phyloP scores from a whole-genome alignment of 2,888 invertebrate genomes.

The Cryptocephalus moraei region DNA sequence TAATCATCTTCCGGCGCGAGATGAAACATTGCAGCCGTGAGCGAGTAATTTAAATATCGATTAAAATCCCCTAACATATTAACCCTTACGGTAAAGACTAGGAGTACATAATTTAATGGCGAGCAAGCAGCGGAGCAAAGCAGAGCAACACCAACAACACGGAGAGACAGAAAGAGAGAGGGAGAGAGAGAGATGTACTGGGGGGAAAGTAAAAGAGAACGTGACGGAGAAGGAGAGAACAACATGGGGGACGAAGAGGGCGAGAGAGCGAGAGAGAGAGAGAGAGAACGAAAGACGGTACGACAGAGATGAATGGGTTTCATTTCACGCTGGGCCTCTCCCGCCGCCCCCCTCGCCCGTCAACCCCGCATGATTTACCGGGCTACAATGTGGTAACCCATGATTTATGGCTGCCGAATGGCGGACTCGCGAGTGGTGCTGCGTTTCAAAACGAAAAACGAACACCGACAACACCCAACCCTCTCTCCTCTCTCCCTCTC shows the following conservation, averaged over 20 bases:
- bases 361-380: conserved; percentile 51
- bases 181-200: conserved; percentile 12
- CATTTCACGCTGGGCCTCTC: conserved; percentile 46
- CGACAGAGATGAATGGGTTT: conserved; percentile 43
- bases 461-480: conserved; percentile 20
- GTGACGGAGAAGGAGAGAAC: conserved; percentile 13
- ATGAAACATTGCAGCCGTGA: background rate
- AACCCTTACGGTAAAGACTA: conserved; percentile 18
- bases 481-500: background rate
- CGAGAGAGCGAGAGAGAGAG: conserved; percentile 16
- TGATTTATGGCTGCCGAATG: conserved; percentile 54
- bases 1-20: too few species aligned
- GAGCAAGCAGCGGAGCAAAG: background rate
- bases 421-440: conserved; percentile 40
- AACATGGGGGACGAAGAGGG: conserved; percentile 2
- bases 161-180: conserved; percentile 4
- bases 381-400: conserved; percentile 60
- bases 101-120: conserved; percentile 17
- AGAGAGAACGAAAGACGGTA: conserved; percentile 24
- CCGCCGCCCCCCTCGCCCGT: conserved; percentile 35
- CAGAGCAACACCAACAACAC: conserved; percentile 6
- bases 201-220: conserved; percentile 6
- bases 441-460: conserved; percentile 19
- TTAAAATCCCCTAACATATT: conserved; percentile 16
- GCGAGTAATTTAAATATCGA: conserved; percentile 13